Evolutionary conservation across 2,113 vertebrate genomes (phyloP).

Genomic region (Myocastor coypus): DNA sequence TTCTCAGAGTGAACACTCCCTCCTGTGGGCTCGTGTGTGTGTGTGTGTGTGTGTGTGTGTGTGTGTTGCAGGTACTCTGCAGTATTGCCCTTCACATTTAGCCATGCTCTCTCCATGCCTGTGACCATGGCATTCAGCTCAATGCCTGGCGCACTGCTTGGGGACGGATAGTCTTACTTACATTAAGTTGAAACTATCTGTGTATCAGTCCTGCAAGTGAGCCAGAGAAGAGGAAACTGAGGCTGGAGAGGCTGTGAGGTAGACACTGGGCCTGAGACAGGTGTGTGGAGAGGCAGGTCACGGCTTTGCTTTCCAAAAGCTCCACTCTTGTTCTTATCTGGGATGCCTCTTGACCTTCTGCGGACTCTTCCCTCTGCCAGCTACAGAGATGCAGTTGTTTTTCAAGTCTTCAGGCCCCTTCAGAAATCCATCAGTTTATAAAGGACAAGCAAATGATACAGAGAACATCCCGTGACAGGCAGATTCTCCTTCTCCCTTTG

Average conservation of each 20-base stretch:
- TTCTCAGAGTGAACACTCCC: not conserved
- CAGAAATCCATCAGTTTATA: constrained; percentile 5
- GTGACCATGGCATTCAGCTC: not conserved
- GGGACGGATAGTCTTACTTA: not conserved
- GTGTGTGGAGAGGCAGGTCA: not conserved
- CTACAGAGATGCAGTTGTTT: not conserved
- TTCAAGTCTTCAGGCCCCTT: not conserved
- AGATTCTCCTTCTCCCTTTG: constrained; percentile 7
- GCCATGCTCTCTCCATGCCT: not conserved
- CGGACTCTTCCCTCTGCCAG: not conserved
- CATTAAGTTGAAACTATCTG: not conserved
- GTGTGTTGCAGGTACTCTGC: not conserved
- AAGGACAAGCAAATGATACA: constrained; percentile 8
- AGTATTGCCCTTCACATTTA: not conserved
- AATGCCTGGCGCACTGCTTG: not conserved
- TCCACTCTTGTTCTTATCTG: not conserved
- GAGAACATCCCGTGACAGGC: not conserved
- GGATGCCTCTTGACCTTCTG: not conserved
- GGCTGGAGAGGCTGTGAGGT: not conserved
- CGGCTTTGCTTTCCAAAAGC: not conserved
- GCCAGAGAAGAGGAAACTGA: not conserved
- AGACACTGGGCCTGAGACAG: not conserved
- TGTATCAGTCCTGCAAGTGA: not conserved
- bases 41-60: not conserved
- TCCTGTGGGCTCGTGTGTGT: not conserved